These are phyloP conservation scores for Lutjanus erythropterus DNA, from an alignment of 2,113 vertebrate genomes.

Conservation along the genomic window DNA sequence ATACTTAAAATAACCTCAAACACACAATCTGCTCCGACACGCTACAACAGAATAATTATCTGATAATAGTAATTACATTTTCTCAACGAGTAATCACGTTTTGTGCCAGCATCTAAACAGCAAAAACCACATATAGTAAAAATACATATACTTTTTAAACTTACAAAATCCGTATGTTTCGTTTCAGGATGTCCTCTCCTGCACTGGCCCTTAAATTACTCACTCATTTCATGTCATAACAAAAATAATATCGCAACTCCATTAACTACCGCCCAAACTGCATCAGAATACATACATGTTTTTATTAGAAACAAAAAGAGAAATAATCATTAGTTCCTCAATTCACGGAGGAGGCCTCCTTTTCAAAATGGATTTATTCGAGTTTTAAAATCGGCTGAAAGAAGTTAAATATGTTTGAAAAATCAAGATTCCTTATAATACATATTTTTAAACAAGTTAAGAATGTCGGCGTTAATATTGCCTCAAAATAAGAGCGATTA, in stretches of 20 bases:
- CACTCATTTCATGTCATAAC: accelerated
- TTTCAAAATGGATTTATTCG: neutral
- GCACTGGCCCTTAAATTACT: neutral
- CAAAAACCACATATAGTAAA: neutral
- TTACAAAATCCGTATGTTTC: neutral
- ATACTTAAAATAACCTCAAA: slow-evolving; percentile 83
- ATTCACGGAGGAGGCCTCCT: neutral
- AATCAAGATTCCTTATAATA: neutral
- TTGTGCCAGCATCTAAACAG: neutral
- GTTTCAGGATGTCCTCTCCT: neutral
- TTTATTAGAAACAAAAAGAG: neutral
- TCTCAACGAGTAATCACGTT: neutral
- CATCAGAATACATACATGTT: neutral
- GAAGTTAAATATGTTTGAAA: neutral
- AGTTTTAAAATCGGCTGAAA: neutral
- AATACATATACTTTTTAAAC: neutral
- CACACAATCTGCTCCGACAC: slow-evolving; percentile 54
- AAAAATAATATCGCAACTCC: neutral
- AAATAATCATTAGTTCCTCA: slow-evolving; percentile 53
- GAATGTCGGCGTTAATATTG: neutral
- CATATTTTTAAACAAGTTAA: neutral
- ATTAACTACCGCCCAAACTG: neutral
- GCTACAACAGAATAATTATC: slow-evolving; percentile 30
- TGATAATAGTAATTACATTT: slow-evolving; percentile 10
- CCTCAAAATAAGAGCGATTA: neutral